Conservation (phyloP, 2,888 invertebrate genomes). For the Patella pellucida region DNA sequence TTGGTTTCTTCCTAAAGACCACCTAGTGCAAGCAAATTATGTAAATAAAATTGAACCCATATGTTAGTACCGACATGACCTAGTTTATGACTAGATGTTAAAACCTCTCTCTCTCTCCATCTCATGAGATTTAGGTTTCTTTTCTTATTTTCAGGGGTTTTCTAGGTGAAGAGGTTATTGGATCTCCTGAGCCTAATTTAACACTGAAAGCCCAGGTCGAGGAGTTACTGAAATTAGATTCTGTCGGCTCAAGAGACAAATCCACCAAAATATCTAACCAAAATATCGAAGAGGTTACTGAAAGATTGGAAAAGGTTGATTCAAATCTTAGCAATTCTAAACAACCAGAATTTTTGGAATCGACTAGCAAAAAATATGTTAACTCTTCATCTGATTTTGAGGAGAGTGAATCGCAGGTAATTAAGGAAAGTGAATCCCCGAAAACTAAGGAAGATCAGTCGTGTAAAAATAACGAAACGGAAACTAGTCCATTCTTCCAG, state of each 20-base stretch:
- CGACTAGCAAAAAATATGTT: no score
- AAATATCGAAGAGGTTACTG: no score
- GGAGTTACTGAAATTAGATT: constrained; percentile 42
- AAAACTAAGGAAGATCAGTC: neutral
- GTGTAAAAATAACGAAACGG: neutral
- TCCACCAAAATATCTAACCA: no score
- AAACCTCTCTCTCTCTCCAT: neutral
- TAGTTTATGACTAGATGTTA: no score
- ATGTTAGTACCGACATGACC: neutral
- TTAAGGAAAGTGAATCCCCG: neutral
- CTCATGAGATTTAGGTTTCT: neutral
- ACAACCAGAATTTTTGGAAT: no score
- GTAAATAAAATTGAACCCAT: neutral
- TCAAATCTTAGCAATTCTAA: no score
- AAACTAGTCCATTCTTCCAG: constrained; percentile 1
- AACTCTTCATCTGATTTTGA: no score
- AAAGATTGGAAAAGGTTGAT: no score
- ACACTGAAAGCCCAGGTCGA: constrained; percentile 39
- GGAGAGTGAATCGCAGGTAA: neutral
- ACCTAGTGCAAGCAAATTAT: neutral
- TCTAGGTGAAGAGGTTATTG: constrained; percentile 51
- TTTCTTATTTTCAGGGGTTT: constrained; percentile 38
- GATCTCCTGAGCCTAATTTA: constrained; percentile 16
- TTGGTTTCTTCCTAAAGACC: no score
- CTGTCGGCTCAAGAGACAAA: no score